Percentiles rank a stretch among this genome's conserved stretches.
phyloP scores from a whole-genome alignment of 2,113 vertebrate species.

The Pristiophorus japonicus region DNA sequence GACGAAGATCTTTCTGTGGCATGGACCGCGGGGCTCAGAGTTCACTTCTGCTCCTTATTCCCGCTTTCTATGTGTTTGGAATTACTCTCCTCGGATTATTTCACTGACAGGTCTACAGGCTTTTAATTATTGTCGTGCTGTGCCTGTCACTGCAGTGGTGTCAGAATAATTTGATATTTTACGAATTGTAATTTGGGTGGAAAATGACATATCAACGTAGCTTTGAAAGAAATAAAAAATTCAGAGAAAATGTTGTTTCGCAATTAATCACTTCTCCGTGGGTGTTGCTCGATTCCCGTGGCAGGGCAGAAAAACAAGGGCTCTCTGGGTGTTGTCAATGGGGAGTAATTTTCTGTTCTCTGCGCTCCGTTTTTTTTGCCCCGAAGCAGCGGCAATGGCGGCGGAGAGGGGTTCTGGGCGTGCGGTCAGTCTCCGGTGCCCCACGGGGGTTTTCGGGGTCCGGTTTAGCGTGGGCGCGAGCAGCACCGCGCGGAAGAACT shows the following conservation, averaged over 20 bases:
- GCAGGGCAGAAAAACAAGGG: neutral
- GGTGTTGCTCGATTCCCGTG: neutral
- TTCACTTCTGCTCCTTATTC: neutral
- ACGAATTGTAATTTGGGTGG: neutral
- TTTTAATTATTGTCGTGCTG: neutral
- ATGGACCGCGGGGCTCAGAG: neutral
- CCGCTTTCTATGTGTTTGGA: neutral
- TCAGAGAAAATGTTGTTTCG: neutral
- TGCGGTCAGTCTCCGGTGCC: too few species aligned
- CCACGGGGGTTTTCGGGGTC: too few species aligned
- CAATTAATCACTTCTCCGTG: neutral
- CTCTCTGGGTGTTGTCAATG: neutral
- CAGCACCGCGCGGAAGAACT: too few species aligned
- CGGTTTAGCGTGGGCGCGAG: too few species aligned
- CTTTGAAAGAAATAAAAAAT: neutral
- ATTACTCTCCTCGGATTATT: neutral
- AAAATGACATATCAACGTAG: neutral
- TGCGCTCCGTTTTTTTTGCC: too few species aligned
- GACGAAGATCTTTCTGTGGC: neutral
- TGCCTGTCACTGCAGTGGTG: neutral
- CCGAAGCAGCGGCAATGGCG: too few species aligned
- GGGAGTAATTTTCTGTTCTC: too few species aligned
- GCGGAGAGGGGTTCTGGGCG: too few species aligned
- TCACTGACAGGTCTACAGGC: slow-evolving; percentile 10
- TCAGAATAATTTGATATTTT: neutral